These are phyloP conservation scores for Eupelmus urozonus DNA, from an alignment of 2,888 invertebrate species.

Conservation along the genomic window DNA sequence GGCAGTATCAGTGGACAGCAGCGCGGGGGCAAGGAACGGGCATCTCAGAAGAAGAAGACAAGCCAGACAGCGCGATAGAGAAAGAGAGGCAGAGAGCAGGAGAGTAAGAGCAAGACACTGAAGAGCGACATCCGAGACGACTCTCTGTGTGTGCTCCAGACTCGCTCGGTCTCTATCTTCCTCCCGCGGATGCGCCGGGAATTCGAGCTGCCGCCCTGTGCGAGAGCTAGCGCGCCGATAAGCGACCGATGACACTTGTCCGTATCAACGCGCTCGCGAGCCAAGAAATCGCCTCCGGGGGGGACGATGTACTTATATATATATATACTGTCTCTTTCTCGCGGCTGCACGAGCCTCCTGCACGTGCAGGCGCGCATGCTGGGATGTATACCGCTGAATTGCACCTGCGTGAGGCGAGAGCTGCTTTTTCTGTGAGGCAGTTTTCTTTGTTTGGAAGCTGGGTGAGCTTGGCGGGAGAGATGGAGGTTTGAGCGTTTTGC, in stretches of 20 bases:
- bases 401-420: too few species aligned
- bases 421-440: too few species aligned
- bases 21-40: conserved; percentile 16
- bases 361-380: too few species aligned
- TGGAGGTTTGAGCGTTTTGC: too few species aligned
- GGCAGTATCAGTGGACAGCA: conserved; percentile 20
- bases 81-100: conserved; percentile 2
- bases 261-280: conserved; percentile 16
- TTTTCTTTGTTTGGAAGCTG: too few species aligned
- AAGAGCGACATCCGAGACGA: conserved; percentile 33
- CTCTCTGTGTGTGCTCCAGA: not conserved
- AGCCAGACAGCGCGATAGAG: not conserved
- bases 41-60: not conserved
- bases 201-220: conserved; percentile 14
- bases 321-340: too few species aligned
- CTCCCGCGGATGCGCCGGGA: conserved; percentile 7
- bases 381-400: too few species aligned
- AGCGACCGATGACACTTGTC: conserved; percentile 55
- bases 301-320: too few species aligned
- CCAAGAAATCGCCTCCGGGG: too few species aligned
- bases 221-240: too few species aligned
- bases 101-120: conserved; percentile 42
- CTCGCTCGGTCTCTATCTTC: not conserved
- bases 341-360: too few species aligned
- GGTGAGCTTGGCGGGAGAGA: too few species aligned